A percentile compares a stretch with the other conserved stretches of the same genome.
Conservation (phyloP, 2,888 invertebrate species). For the Patella ulyssiponensis region DNA sequence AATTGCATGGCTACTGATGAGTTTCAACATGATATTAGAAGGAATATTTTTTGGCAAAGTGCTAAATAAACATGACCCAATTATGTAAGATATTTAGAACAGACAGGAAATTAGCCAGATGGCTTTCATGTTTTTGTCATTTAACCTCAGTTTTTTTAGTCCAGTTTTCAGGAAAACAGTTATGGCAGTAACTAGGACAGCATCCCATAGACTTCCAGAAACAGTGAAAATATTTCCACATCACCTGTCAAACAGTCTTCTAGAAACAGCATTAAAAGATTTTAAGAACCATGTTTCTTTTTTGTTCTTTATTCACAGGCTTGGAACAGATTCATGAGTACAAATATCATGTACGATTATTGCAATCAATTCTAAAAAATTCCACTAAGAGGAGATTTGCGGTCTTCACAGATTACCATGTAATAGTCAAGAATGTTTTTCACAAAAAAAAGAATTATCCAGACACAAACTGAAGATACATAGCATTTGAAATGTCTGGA, state of each 20-base stretch:
- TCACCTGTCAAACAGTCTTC: too few relatives aligned
- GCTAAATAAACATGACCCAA: constrained; percentile 5
- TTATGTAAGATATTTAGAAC: constrained; percentile 11
- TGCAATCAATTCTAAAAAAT: too few relatives aligned
- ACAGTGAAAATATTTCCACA: too few relatives aligned
- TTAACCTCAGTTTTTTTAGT: neutral
- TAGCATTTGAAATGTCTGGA: neutral
- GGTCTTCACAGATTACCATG: constrained; percentile 3
- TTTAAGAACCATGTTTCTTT: too few relatives aligned
- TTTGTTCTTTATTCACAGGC: too few relatives aligned
- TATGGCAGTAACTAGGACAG: too few relatives aligned
- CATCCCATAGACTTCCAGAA: too few relatives aligned
- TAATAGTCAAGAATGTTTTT: neutral
- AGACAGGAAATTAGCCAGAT: constrained; percentile 11
- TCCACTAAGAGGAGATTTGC: neutral
- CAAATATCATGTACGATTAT: too few relatives aligned
- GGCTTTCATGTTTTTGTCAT: constrained; percentile 1
- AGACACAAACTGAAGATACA: neutral
- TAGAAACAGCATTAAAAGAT: too few relatives aligned
- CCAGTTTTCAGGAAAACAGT: too few relatives aligned
- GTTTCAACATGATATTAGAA: neutral
- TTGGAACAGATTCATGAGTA: too few relatives aligned
- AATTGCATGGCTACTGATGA: too few relatives aligned
- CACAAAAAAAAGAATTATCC: neutral
- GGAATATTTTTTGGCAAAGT: neutral